Evolutionary conservation across 2,113 vertebrate species (phyloP).

Genomic region (Pseudolaguvia tuberculata): DNA sequence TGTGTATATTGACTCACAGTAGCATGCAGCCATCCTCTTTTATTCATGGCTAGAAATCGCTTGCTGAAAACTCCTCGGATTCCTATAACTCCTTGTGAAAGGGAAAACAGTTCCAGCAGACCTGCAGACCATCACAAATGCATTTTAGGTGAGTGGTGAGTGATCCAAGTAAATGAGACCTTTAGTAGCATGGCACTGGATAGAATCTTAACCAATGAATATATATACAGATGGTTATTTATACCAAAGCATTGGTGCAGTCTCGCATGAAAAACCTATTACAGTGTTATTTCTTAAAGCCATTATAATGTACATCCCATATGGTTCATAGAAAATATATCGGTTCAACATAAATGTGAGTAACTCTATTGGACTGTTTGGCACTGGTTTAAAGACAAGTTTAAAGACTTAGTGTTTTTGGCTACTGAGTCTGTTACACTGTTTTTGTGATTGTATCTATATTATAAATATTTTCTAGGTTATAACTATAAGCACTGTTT

Average conservation of each 20-base stretch:
- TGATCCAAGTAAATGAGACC: conserved; percentile 6
- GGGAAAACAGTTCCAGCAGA: conserved; percentile 95
- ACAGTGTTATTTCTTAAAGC: conserved; percentile 9
- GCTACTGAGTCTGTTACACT: too few species aligned
- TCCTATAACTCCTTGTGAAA: conserved; percentile 96
- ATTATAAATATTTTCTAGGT: too few species aligned
- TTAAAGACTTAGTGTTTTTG: too few species aligned
- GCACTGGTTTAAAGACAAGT: not conserved
- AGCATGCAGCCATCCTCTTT: conserved; percentile 92
- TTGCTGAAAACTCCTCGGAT: conserved; percentile 97
- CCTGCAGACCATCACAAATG: conserved; percentile 67
- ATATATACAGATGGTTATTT: conserved; percentile 16
- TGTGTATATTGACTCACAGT: conserved; percentile 76
- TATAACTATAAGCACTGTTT: too few species aligned
- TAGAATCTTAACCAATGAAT: not conserved
- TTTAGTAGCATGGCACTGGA: conserved; percentile 3
- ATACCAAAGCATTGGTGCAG: not conserved
- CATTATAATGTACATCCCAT: not conserved
- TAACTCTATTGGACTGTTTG: conserved; percentile 12
- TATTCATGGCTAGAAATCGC: conserved; percentile 98
- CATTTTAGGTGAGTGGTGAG: conserved; percentile 6
- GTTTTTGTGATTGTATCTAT: too few species aligned
- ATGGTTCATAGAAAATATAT: conserved; percentile 4
- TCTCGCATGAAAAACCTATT: conserved; percentile 13
- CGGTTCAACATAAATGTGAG: not conserved